phyloP scores from a whole-genome alignment of 2,888 invertebrate species.

The Thymelicus lineola region DNA sequence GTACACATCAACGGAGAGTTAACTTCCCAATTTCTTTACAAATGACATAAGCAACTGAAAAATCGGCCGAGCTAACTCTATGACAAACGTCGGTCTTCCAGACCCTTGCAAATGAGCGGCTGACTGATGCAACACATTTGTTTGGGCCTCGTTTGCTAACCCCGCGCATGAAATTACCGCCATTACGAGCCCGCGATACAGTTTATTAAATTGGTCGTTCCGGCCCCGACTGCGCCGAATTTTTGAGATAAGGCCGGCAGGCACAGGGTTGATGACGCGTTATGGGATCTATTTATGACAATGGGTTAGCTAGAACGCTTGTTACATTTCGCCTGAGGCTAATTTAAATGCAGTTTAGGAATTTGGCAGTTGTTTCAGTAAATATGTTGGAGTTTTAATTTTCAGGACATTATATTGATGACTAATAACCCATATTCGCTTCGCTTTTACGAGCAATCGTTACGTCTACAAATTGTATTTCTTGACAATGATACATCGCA shows the following conservation, averaged over 20 bases:
- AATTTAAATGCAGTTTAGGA: slow-evolving; percentile 12
- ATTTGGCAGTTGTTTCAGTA: not conserved
- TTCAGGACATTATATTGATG: too few species aligned
- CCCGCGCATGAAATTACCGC: slow-evolving; percentile 46
- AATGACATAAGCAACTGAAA: slow-evolving; percentile 3
- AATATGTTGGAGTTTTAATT: not conserved
- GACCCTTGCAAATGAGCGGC: slow-evolving; percentile 62
- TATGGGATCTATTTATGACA: slow-evolving; percentile 41
- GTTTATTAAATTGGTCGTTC: slow-evolving; percentile 57
- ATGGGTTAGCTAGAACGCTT: slow-evolving; percentile 32
- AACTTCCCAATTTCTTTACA: slow-evolving; percentile 19
- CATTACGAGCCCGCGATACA: slow-evolving; percentile 40
- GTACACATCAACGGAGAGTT: not conserved
- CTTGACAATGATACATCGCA: too few species aligned
- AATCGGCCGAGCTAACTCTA: slow-evolving; percentile 47
- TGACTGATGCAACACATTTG: slow-evolving; percentile 68
- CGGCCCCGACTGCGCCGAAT: slow-evolving; percentile 45
- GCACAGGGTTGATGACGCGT: slow-evolving; percentile 45
- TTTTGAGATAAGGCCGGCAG: slow-evolving; percentile 50
- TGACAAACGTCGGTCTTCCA: slow-evolving; percentile 49
- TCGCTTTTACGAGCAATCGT: too few species aligned
- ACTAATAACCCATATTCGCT: too few species aligned
- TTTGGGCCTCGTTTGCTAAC: slow-evolving; percentile 60
- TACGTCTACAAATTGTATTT: too few species aligned
- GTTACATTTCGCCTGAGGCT: slow-evolving; percentile 11